phyloP scores from a whole-genome alignment of 2,888 invertebrate species.

The Tetropium fuscum region DNA sequence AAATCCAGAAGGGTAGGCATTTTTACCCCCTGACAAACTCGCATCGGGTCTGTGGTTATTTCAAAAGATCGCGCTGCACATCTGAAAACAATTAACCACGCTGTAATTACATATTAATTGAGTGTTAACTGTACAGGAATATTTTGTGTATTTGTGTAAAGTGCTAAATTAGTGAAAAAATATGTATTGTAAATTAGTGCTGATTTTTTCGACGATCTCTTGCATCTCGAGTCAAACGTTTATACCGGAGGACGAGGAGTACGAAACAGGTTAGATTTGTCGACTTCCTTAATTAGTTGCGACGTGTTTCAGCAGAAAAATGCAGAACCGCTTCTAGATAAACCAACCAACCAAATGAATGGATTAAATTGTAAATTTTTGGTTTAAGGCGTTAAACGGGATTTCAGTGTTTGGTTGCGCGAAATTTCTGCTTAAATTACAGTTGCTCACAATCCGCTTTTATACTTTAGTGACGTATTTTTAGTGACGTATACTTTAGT shows the following conservation, averaged over 20 bases:
- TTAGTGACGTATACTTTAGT: too few species aligned
- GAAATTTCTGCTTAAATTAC: slow-evolving; percentile 36
- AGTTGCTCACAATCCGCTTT: slow-evolving; percentile 27
- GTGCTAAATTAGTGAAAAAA: slow-evolving; percentile 15
- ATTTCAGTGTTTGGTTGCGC: slow-evolving; percentile 36
- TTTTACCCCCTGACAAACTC: slow-evolving; percentile 43
- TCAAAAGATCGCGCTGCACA: slow-evolving; percentile 18
- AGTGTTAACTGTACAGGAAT: slow-evolving; percentile 12
- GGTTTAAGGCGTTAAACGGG: slow-evolving; percentile 38
- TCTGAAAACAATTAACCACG: slow-evolving; percentile 1
- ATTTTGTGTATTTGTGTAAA: slow-evolving; percentile 23
- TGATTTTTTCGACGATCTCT: slow-evolving; percentile 38
- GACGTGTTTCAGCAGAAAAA: slow-evolving; percentile 6
- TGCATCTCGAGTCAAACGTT: slow-evolving; percentile 52
- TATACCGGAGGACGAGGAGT: slow-evolving; percentile 52
- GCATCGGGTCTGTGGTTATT: slow-evolving; percentile 14
- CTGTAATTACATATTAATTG: slow-evolving; percentile 13
- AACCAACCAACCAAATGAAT: slow-evolving; percentile 17
- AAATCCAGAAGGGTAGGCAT: slow-evolving; percentile 52
- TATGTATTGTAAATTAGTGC: slow-evolving; percentile 34
- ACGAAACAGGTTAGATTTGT: slow-evolving; percentile 48
- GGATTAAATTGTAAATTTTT: slow-evolving; percentile 18
- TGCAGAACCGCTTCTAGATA: neutral
- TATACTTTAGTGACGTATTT: slow-evolving; percentile 21
- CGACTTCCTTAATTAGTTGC: slow-evolving; percentile 10